phyloP scores from a whole-genome alignment of 2,797 vertebrate genomes.

The Florisuga fusca region DNA sequence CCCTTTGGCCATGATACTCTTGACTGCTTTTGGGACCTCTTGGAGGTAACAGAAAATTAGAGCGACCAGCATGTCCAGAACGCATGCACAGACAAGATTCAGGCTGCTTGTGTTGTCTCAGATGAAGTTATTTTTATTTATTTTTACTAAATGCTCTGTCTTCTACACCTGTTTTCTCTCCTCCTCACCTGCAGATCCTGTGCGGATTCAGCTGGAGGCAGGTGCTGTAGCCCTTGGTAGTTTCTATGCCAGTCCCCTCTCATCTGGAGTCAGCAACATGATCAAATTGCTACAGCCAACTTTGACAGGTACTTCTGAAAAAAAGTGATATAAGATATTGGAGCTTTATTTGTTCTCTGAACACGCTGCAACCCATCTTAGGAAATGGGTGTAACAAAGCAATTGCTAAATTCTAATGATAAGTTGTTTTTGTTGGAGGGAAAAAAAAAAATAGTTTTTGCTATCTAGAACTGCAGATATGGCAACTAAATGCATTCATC shows the following conservation, averaged over 20 bases:
- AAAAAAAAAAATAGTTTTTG: not conserved
- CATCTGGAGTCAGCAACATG: slow-evolving; percentile 86
- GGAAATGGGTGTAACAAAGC: not conserved
- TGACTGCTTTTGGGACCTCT: not conserved
- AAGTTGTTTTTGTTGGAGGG: not conserved
- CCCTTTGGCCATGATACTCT: not conserved
- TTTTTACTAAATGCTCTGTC: not conserved
- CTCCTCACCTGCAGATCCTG: slow-evolving; percentile 76
- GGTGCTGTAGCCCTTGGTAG: slow-evolving; percentile 87
- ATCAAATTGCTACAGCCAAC: slow-evolving; percentile 90
- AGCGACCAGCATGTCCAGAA: not conserved
- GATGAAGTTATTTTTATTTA: not conserved
- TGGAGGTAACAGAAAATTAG: not conserved
- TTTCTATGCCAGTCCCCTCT: slow-evolving; percentile 88
- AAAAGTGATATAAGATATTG: accelerated
- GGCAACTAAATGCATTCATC: not conserved
- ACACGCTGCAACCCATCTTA: not conserved
- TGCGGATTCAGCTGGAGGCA: slow-evolving; percentile 87
- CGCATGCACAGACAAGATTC: not conserved
- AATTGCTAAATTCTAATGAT: not conserved
- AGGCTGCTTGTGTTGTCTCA: not conserved
- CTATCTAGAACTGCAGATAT: not conserved
- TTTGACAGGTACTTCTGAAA: slow-evolving; percentile 83
- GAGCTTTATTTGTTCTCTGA: not conserved
- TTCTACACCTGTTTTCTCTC: not conserved